Conservation (phyloP, 2,888 invertebrate genomes). For the Spisula subtruncata region DNA sequence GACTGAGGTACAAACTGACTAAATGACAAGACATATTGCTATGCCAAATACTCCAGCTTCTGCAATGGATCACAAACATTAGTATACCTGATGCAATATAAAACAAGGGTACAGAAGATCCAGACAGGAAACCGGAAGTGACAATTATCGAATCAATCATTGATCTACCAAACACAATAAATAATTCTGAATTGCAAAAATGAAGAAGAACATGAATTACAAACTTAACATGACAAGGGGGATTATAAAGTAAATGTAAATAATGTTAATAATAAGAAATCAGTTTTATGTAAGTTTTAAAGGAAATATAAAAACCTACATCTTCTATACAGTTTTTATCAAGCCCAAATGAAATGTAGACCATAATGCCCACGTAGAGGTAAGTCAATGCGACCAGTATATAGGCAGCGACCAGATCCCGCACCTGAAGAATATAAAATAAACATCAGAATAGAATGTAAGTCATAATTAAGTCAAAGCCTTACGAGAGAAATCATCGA, state of each 20-base stretch:
- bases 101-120: no score
- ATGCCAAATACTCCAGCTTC: no score
- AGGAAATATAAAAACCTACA: slow-evolving; percentile 90
- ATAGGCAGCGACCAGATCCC: slow-evolving; percentile 95
- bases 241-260: background rate
- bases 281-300: background rate
- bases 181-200: no score
- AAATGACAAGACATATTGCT: background rate
- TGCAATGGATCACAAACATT: no score
- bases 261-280: background rate
- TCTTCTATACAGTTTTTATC: slow-evolving; percentile 96
- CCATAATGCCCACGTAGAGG: slow-evolving; percentile 92
- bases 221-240: background rate
- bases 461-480: no score
- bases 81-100: no score
- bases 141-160: no score
- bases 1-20: no score
- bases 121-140: no score
- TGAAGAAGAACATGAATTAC: background rate
- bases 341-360: slow-evolving; percentile 95
- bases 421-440: slow-evolving; percentile 89
- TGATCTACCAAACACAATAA: no score
- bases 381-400: slow-evolving; percentile 94
- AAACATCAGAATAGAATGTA: no score
- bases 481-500: no score